phyloP scores from a whole-genome alignment of 2,113 vertebrate genomes.

The Dipodomys spectabilis region DNA sequence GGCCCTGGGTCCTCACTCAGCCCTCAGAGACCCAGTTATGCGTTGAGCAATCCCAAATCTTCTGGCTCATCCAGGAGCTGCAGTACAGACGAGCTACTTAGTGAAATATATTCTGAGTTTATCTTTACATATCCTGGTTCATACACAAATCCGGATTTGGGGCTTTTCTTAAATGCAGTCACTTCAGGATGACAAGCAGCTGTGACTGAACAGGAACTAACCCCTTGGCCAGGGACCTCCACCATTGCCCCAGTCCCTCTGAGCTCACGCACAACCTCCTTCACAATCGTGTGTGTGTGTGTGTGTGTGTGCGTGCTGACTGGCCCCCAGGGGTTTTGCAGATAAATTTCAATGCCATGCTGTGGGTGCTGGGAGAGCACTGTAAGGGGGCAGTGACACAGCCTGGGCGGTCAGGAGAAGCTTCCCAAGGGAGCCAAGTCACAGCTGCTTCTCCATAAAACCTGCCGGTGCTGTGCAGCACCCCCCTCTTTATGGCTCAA shows the following conservation, averaged over 20 bases:
- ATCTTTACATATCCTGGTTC: background rate
- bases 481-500: constrained; percentile 53
- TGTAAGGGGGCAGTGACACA: background rate
- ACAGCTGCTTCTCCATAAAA: constrained; percentile 53
- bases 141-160: background rate
- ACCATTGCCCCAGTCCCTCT: background rate
- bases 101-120: background rate
- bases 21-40: background rate
- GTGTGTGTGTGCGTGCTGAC: background rate
- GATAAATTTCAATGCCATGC: background rate
- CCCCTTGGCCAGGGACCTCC: background rate
- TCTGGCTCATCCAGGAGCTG: background rate
- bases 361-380: background rate
- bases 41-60: background rate
- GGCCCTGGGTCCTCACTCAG: background rate
- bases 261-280: background rate
- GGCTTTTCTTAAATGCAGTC: background rate
- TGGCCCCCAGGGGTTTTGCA: background rate
- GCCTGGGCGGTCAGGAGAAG: constrained; percentile 28
- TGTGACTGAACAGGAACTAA: background rate
- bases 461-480: background rate
- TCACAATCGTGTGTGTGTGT: background rate
- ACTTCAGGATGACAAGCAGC: background rate
- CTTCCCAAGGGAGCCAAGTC: constrained; percentile 57
- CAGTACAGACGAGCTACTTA: background rate